These are phyloP conservation scores for Platyscapa corneri DNA, from an alignment of 1,140 invertebrate species.

Conservation along the genomic window DNA sequence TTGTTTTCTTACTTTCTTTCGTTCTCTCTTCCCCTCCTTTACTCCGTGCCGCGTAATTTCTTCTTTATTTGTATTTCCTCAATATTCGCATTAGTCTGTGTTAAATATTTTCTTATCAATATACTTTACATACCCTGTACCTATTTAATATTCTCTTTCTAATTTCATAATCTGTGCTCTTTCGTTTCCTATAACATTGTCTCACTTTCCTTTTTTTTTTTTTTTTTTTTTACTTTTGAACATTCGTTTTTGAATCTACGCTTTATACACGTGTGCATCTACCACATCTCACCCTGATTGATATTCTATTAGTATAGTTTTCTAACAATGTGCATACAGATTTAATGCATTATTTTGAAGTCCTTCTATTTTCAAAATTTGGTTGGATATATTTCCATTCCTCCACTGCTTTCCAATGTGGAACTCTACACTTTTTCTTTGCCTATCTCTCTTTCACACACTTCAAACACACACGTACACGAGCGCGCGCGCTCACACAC, in stretches of 20 bases:
- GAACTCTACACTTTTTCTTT: background rate
- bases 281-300: background rate
- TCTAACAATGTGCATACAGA: no score
- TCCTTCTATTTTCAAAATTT: no score
- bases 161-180: background rate
- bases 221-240: background rate
- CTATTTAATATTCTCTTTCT: background rate
- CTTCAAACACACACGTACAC: no score
- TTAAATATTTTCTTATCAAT: no score
- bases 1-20: background rate
- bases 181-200: background rate
- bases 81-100: background rate
- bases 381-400: background rate
- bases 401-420: background rate
- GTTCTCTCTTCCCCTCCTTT: background rate
- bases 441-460: background rate
- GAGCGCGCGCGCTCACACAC: no score
- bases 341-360: no score
- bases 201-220: background rate
- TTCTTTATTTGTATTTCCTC: background rate
- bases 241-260: no score
- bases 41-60: background rate
- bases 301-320: no score
- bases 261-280: background rate
- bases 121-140: background rate